These are phyloP conservation scores for Drosophila gunungcola DNA, from an alignment of 1,140 invertebrate species.

Conservation along the genomic window DNA sequence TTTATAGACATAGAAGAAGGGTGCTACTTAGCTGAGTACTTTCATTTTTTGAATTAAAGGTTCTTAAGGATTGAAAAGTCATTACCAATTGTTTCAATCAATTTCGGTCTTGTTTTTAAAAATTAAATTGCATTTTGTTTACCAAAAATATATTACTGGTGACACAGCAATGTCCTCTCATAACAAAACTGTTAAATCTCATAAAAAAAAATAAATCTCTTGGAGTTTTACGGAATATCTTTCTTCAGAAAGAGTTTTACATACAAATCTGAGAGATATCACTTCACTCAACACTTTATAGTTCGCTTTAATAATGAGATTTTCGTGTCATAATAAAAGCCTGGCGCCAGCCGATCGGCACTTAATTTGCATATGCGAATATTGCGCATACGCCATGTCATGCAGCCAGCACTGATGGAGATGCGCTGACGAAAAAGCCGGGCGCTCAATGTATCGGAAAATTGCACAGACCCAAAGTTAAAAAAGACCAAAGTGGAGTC, in stretches of 20 bases:
- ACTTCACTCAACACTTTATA: background rate
- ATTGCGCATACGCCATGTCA: constrained; percentile 67
- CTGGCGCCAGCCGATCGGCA: constrained; percentile 28
- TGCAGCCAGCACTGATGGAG: constrained; percentile 44
- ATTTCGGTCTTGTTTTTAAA: too few relatives aligned
- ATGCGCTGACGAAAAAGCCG: constrained; percentile 35
- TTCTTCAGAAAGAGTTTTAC: too few relatives aligned
- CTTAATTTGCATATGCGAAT: constrained; percentile 57
- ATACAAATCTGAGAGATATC: background rate
- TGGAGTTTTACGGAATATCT: too few relatives aligned
- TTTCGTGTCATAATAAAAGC: constrained; percentile 15
- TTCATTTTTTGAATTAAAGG: too few relatives aligned
- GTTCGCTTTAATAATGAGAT: constrained; percentile 21
- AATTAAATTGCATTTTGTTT: too few relatives aligned
- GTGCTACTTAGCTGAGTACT: background rate
- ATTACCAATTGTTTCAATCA: too few relatives aligned
- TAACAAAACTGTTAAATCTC: too few relatives aligned
- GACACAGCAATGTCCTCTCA: too few relatives aligned
- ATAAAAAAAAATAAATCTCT: too few relatives aligned
- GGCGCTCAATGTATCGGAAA: constrained; percentile 75
- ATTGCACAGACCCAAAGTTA: constrained; percentile 56
- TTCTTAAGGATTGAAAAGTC: too few relatives aligned
- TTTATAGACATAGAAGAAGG: background rate
- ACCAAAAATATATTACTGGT: too few relatives aligned
- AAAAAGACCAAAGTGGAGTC: constrained; percentile 34